phyloP scores from a whole-genome alignment of 2,113 vertebrate genomes.

The Nothobranchius furzeri region DNA sequence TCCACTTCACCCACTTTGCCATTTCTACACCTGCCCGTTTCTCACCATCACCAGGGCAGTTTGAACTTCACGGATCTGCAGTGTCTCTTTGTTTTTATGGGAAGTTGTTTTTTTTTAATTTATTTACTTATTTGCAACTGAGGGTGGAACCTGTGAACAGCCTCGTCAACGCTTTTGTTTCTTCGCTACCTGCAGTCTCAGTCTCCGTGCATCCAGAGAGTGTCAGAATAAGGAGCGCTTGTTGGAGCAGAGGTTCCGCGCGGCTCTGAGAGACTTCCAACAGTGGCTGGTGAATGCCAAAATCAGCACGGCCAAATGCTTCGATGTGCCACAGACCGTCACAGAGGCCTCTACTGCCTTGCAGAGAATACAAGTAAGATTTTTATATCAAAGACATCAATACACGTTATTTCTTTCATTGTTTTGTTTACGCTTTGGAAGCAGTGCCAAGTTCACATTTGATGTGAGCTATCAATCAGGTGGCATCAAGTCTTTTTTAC shows the following conservation, averaged over 20 bases:
- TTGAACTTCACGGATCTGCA: no score
- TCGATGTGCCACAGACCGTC: conserved; percentile 90
- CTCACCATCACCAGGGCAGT: conserved; percentile 23
- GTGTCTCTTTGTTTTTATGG: neutral
- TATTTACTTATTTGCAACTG: conserved; percentile 12
- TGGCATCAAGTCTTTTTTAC: no score
- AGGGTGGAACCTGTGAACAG: conserved; percentile 21
- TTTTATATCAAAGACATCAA: neutral
- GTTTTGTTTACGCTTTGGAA: neutral
- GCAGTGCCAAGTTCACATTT: no score
- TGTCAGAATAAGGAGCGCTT: conserved; percentile 95
- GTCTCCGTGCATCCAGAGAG: conserved; percentile 90
- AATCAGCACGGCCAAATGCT: conserved; percentile 93
- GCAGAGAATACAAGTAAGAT: conserved; percentile 91
- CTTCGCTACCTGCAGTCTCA: conserved; percentile 80
- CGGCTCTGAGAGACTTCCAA: conserved; percentile 89
- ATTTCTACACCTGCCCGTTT: conserved; percentile 66
- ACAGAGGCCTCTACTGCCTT: conserved; percentile 84
- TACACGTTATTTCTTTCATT: neutral
- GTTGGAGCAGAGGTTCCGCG: conserved; percentile 91
- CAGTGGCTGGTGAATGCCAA: conserved; percentile 96
- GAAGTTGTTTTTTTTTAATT: neutral
- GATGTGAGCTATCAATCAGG: no score
- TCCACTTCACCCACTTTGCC: conserved; percentile 75
- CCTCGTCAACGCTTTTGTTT: conserved; percentile 12